These are phyloP conservation scores for Dryobates pubescens DNA, from an alignment of 2,797 vertebrate species.

Conservation along the genomic window DNA sequence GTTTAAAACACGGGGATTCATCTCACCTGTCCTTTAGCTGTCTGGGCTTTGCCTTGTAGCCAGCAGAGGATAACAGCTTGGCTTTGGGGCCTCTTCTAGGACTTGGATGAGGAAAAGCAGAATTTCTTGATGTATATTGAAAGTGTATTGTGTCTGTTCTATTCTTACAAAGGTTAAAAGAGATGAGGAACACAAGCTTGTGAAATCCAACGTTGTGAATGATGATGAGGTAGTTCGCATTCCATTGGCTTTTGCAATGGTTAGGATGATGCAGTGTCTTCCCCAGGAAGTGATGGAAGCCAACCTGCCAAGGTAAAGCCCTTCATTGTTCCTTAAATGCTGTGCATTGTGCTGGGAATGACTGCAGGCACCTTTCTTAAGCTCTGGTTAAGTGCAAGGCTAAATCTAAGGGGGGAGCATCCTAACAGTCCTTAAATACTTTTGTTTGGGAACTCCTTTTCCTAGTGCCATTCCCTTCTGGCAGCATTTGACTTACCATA, in stretches of 20 bases:
- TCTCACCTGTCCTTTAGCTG: not conserved
- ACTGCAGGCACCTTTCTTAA: not conserved
- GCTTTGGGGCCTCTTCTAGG: not conserved
- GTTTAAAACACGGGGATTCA: not conserved
- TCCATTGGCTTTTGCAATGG: constrained; percentile 95
- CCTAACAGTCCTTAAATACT: not conserved
- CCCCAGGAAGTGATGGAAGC: constrained; percentile 90
- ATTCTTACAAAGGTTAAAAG: constrained; percentile 85
- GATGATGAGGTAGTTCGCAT: constrained; percentile 92
- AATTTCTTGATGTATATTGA: not conserved
- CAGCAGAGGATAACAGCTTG: not conserved
- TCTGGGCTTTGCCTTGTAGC: not conserved
- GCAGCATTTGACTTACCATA: not conserved
- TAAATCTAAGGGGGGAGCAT: not conserved
- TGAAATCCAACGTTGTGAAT: constrained; percentile 91
- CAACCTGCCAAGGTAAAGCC: constrained; percentile 89
- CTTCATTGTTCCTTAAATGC: not conserved
- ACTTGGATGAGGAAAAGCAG: not conserved
- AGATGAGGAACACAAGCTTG: constrained; percentile 93
- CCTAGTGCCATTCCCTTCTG: not conserved
- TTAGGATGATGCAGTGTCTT: constrained; percentile 94
- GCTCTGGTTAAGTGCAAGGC: rapidly evolving
- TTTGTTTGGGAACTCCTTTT: not conserved
- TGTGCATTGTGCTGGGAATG: not conserved
- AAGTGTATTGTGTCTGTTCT: not conserved